Percentiles rank a stretch among this genome's conserved stretches.
These are phyloP conservation scores for Bursaphelenchus okinawaensis DNA, from an alignment of 2,888 invertebrate genomes.

Conservation along the genomic window DNA sequence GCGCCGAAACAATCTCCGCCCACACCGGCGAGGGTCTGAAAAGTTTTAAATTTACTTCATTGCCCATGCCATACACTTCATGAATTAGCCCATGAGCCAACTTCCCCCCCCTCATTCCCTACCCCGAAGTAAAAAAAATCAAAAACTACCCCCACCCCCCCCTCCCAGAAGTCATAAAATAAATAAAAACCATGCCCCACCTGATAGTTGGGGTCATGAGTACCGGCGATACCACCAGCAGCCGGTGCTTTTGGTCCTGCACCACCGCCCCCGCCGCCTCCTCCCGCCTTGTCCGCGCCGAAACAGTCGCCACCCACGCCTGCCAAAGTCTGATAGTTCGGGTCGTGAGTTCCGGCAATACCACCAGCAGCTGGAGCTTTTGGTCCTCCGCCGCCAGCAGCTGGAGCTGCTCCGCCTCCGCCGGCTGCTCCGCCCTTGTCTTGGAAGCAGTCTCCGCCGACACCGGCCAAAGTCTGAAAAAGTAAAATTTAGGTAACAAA, in stretches of 20 bases:
- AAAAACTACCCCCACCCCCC: too few relatives aligned
- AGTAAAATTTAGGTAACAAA: too few relatives aligned
- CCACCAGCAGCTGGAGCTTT: background rate
- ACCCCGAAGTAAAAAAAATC: too few relatives aligned
- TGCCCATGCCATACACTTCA: too few relatives aligned
- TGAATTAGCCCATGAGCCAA: too few relatives aligned
- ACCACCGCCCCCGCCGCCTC: background rate
- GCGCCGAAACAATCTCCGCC: too few relatives aligned
- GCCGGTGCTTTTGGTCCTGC: background rate
- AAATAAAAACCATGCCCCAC: background rate
- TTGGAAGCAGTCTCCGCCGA: background rate
- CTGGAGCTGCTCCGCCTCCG: background rate
- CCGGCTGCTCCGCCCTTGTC: background rate
- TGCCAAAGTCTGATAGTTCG: background rate
- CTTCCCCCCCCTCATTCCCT: too few relatives aligned
- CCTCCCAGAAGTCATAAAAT: too few relatives aligned
- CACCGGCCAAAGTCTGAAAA: background rate
- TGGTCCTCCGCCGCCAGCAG: background rate
- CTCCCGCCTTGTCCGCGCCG: too few relatives aligned
- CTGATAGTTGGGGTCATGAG: background rate
- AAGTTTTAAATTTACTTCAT: too few relatives aligned
- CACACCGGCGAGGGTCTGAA: too few relatives aligned
- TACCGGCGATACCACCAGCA: background rate
- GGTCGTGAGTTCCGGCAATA: background rate
- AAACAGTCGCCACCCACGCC: too few relatives aligned